A percentile compares a stretch with the other conserved stretches of the same genome.
Conservation (phyloP, 2,888 invertebrate species). For the Cheilosia variabilis region DNA sequence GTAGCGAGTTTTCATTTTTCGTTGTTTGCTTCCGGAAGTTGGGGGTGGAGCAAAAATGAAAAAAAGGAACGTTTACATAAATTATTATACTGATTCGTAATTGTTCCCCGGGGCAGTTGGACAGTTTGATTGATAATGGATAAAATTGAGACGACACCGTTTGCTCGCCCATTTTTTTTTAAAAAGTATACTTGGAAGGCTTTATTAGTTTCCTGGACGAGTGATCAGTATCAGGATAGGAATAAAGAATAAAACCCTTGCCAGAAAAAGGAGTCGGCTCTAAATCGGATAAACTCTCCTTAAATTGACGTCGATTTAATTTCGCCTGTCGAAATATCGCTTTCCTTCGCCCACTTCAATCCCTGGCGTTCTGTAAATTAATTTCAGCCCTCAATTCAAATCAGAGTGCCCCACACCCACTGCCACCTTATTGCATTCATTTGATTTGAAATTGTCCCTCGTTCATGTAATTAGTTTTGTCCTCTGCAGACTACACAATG, state of each 20-base stretch:
- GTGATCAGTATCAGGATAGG: too few relatives aligned
- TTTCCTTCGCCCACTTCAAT: slow-evolving; percentile 34
- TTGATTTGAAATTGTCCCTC: slow-evolving; percentile 60
- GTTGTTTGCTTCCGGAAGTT: slow-evolving; percentile 22
- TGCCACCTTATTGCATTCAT: slow-evolving; percentile 58
- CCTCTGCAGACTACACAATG: slow-evolving; percentile 20
- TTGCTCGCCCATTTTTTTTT: slow-evolving; percentile 7
- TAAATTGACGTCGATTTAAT: background rate
- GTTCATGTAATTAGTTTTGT: slow-evolving; percentile 71
- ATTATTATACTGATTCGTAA: slow-evolving; percentile 63
- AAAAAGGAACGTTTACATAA: slow-evolving; percentile 56
- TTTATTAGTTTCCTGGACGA: background rate
- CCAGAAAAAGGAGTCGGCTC: too few relatives aligned
- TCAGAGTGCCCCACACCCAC: slow-evolving; percentile 7
- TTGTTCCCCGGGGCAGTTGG: slow-evolving; percentile 55
- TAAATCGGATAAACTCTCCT: too few relatives aligned
- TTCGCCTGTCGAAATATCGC: background rate
- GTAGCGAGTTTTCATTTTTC: slow-evolving; percentile 48
- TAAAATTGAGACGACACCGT: slow-evolving; percentile 44
- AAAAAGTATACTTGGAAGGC: background rate
- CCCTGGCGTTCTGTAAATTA: slow-evolving; percentile 56
- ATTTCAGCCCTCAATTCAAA: slow-evolving; percentile 65
- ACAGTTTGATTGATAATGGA: slow-evolving; percentile 70
- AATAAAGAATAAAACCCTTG: too few relatives aligned
- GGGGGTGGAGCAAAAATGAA: background rate